Conservation (phyloP, 1,140 invertebrate species). For the Eriosoma lanigerum region DNA sequence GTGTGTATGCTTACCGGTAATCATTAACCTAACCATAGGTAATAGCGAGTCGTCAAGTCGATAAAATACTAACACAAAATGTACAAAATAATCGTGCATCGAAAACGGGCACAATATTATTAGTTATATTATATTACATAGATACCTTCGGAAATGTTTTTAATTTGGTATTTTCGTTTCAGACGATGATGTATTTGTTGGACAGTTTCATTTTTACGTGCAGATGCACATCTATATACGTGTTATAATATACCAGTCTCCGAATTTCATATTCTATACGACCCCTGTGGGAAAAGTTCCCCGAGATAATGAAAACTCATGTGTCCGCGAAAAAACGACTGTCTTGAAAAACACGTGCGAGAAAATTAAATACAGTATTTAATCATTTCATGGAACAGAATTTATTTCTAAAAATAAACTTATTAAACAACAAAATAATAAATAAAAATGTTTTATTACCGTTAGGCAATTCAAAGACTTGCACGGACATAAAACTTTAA, state of each 20-base stretch:
- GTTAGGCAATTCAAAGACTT: too few species aligned
- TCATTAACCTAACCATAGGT: too few species aligned
- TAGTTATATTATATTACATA: too few species aligned
- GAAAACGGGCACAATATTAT: too few species aligned
- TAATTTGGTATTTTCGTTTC: neutral
- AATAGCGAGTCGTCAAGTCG: too few species aligned
- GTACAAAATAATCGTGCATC: too few species aligned
- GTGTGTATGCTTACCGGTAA: too few species aligned
- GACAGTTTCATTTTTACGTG: neutral
- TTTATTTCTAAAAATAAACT: neutral
- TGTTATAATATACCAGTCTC: neutral
- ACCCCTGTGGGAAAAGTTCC: neutral
- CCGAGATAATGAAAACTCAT: constrained; percentile 5
- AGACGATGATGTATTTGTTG: neutral
- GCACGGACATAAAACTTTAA: too few species aligned
- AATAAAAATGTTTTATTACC: too few species aligned
- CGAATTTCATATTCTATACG: neutral
- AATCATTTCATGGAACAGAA: neutral
- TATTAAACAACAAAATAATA: neutral
- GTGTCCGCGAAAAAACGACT: neutral
- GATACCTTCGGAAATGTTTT: constrained; percentile 18
- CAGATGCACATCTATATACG: neutral
- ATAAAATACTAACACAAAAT: too few species aligned
- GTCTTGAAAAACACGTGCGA: constrained; percentile 5
- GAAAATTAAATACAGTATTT: neutral